Evolutionary conservation across 1,140 invertebrate genomes (phyloP).

Genomic region (Drosophila yakuba): DNA sequence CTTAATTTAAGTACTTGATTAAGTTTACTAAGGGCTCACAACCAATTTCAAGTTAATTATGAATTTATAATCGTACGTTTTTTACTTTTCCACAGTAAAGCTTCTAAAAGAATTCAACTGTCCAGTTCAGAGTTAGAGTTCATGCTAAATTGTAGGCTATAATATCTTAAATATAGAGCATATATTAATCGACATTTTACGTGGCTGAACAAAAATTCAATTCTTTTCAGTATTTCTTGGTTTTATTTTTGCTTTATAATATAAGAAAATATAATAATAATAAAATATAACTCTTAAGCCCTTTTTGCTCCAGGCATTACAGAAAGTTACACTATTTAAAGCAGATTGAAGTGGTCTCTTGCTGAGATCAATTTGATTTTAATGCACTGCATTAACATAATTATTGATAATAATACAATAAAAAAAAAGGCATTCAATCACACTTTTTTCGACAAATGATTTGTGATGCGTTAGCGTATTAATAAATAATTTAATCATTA

Average conservation of each 20-base stretch:
- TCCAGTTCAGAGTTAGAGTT: too few relatives aligned
- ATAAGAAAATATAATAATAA: too few relatives aligned
- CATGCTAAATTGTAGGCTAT: too few relatives aligned
- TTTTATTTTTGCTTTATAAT: background rate
- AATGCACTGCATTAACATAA: slow-evolving; percentile 13
- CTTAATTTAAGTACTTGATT: slow-evolving; percentile 32
- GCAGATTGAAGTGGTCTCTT: background rate
- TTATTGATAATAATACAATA: background rate
- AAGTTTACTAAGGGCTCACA: slow-evolving; percentile 10
- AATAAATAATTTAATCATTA: slow-evolving; percentile 37
- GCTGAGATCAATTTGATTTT: slow-evolving; percentile 17
- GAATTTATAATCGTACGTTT: background rate
- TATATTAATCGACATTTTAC: background rate
- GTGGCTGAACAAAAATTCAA: too few relatives aligned
- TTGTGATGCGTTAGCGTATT: slow-evolving; percentile 23
- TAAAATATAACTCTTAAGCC: background rate
- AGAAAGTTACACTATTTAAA: background rate
- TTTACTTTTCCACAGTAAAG: background rate
- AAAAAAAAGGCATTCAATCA: slow-evolving; percentile 28
- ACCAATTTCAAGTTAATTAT: slow-evolving; percentile 22
- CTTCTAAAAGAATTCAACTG: background rate
- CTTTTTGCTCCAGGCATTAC: too few relatives aligned
- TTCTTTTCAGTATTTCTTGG: too few relatives aligned
- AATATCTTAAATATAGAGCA: too few relatives aligned
- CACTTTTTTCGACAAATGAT: slow-evolving; percentile 21